Conservation (phyloP, 2,113 vertebrate genomes). For the Herpetotheres cachinnans region DNA sequence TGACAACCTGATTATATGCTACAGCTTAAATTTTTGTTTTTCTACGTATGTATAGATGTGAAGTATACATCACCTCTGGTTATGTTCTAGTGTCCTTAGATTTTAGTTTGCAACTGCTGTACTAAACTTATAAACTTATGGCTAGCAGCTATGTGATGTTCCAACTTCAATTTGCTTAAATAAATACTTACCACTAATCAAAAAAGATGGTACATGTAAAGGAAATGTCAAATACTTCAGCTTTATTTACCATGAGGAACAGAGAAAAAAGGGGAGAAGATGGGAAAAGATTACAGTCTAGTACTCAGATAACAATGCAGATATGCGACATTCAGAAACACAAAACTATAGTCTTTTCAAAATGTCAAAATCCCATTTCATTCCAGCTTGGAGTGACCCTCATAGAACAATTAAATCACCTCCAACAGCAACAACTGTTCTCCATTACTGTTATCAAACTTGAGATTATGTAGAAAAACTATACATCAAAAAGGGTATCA, state of each 20-base stretch:
- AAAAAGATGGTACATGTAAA: not conserved
- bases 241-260: not conserved
- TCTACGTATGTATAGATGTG: not conserved
- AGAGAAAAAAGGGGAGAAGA: not conserved
- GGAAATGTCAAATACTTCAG: not conserved
- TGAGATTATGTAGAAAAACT: not conserved
- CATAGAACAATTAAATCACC: not conserved
- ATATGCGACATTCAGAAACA: not conserved
- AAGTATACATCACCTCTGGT: not conserved
- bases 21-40: not conserved
- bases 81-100: not conserved
- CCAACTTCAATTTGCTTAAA: not conserved
- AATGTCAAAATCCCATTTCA: not conserved
- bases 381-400: not conserved
- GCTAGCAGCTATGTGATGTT: not conserved
- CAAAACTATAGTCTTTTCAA: not conserved
- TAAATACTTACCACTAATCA: not conserved
- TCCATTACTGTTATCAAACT: not conserved
- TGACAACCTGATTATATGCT: conserved; percentile 13
- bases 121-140: not conserved
- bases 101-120: not conserved
- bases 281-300: not conserved
- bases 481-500: not conserved
- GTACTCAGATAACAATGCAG: not conserved
- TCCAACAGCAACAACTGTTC: not conserved